phyloP scores from a whole-genome alignment of 2,888 invertebrate genomes.

The Lamellibrachia columna region DNA sequence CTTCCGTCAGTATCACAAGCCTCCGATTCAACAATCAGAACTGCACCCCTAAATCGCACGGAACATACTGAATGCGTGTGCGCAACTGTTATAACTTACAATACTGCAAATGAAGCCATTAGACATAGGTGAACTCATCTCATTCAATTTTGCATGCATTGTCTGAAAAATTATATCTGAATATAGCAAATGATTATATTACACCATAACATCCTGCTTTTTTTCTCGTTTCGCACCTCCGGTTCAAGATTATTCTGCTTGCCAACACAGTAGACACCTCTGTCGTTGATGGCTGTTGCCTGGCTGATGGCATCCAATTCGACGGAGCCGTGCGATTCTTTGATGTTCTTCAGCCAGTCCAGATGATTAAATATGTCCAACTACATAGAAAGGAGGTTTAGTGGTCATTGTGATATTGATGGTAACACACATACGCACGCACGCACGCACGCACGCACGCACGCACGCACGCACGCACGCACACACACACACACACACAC shows the following conservation, averaged over 20 bases:
- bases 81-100: too few species aligned
- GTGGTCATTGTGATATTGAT: neutral
- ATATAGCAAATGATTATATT: too few species aligned
- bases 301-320: slow-evolving; percentile 54
- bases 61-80: too few species aligned
- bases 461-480: too few species aligned
- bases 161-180: too few species aligned
- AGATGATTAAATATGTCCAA: slow-evolving; percentile 46
- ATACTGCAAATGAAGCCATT: too few species aligned
- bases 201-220: neutral
- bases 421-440: neutral
- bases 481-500: too few species aligned
- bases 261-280: slow-evolving; percentile 48
- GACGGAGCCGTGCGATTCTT: slow-evolving; percentile 56
- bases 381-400: slow-evolving; percentile 33
- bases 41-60: too few species aligned
- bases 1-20: too few species aligned
- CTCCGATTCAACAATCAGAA: neutral
- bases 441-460: neutral
- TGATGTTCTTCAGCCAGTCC: slow-evolving; percentile 53
- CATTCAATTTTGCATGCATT: too few species aligned
- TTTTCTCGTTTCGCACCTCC: neutral
- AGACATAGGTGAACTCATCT: too few species aligned
- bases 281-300: slow-evolving; percentile 52
- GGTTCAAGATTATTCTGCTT: neutral